phyloP scores from a whole-genome alignment of 2,113 vertebrate species.

The Gila orcuttii region DNA sequence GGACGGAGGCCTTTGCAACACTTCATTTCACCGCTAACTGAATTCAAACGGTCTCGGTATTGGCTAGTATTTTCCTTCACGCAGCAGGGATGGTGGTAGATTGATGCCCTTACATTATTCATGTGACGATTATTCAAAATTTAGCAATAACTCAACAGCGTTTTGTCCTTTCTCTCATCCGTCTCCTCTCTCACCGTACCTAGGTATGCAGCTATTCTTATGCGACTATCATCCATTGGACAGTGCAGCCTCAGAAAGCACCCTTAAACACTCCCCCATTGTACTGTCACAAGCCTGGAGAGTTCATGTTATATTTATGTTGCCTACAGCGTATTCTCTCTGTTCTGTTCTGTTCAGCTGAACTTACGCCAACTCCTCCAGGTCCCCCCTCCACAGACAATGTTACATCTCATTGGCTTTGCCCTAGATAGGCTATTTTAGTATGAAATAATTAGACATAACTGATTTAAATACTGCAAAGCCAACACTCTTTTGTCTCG shows the following conservation, averaged over 20 bases:
- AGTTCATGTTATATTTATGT: slow-evolving; percentile 81
- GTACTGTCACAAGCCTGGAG: slow-evolving; percentile 69
- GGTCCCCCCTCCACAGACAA: slow-evolving; percentile 78
- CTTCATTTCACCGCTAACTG: slow-evolving; percentile 10
- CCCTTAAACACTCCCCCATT: slow-evolving; percentile 65
- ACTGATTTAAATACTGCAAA: slow-evolving; percentile 80
- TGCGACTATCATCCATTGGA: slow-evolving; percentile 35
- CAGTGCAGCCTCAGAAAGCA: slow-evolving; percentile 54
- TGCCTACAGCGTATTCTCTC: slow-evolving; percentile 74
- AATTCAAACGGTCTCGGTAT: slow-evolving; percentile 24
- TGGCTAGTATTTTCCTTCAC: slow-evolving; percentile 28
- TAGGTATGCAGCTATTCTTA: slow-evolving; percentile 45
- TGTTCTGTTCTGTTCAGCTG: slow-evolving; percentile 69
- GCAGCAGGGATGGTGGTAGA: slow-evolving; percentile 1
- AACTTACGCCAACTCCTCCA: slow-evolving; percentile 74
- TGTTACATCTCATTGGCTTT: slow-evolving; percentile 77
- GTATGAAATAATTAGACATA: slow-evolving; percentile 78
- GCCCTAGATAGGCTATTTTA: slow-evolving; percentile 78
- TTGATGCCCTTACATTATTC: slow-evolving; percentile 18
- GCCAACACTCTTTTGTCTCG: slow-evolving; percentile 69
- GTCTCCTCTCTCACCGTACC: background rate
- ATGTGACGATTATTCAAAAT: slow-evolving; percentile 28
- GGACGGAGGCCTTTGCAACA: slow-evolving; percentile 21
- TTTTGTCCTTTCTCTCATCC: slow-evolving; percentile 36
- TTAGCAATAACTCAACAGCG: slow-evolving; percentile 24